Conservation (phyloP, 2,797 vertebrate species). For the Gadopsis marmoratus region DNA sequence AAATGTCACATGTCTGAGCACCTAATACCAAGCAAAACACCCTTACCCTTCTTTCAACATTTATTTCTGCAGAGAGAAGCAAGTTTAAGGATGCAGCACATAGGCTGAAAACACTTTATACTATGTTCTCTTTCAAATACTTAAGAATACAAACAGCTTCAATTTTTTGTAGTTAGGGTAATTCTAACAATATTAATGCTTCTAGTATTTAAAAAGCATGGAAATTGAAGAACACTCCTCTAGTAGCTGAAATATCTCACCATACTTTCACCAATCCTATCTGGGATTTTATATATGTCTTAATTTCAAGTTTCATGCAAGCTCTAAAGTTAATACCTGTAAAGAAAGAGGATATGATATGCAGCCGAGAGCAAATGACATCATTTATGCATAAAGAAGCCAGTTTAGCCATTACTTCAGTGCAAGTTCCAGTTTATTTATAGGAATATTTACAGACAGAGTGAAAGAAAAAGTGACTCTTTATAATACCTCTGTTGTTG, state of each 20-base stretch:
- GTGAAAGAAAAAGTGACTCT: conserved; percentile 67
- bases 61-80: neutral
- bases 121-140: neutral
- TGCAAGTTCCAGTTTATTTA: conserved; percentile 86
- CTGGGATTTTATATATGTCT: no score
- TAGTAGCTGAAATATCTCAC: neutral
- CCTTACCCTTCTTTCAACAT: neutral
- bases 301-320: neutral
- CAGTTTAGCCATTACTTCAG: conserved; percentile 43
- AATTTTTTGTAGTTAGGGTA: neutral
- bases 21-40: no score
- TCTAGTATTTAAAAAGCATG: neutral
- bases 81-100: neutral
- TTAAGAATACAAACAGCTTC: neutral
- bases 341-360: conserved; percentile 30
- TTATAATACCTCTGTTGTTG: conserved; percentile 42
- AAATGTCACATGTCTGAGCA: neutral
- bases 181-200: neutral
- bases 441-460: conserved; percentile 85
- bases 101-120: neutral
- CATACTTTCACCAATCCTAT: neutral
- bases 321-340: neutral
- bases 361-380: neutral
- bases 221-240: neutral
- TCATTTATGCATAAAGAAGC: conserved; percentile 2